Conservation (phyloP, 2,797 vertebrate genomes). For the Lacerta viridis region DNA sequence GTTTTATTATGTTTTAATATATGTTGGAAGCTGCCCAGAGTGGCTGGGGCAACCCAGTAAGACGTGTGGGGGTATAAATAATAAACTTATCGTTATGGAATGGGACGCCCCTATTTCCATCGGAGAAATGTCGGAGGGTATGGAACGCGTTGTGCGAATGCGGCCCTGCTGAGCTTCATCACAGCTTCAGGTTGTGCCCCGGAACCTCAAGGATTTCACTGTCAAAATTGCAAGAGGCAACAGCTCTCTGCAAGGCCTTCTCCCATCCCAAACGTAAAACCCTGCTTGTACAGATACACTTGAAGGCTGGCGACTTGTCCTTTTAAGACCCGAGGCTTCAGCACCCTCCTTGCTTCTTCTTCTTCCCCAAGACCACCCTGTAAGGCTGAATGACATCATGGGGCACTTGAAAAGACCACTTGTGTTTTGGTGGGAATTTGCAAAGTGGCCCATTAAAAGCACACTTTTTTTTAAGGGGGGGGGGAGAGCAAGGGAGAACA, state of each 20-base stretch:
- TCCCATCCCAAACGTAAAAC: not conserved
- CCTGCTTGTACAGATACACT: conserved; percentile 31
- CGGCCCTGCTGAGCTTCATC: not conserved
- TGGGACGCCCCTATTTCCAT: too few species aligned
- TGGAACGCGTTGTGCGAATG: too few species aligned
- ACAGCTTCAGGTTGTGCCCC: not conserved
- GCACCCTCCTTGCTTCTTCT: conserved; percentile 47
- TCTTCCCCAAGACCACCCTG: conserved; percentile 68
- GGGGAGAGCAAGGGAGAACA: conserved; percentile 46
- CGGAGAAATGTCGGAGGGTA: too few species aligned
- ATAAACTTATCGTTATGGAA: too few species aligned
- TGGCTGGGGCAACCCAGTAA: too few species aligned
- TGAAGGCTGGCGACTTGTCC: conserved; percentile 35
- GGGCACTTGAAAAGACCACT: conserved; percentile 74
- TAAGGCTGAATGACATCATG: conserved; percentile 72
- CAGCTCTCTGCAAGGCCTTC: not conserved
- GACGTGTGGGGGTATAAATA: too few species aligned
- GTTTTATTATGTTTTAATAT: too few species aligned
- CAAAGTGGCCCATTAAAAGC: conserved; percentile 77
- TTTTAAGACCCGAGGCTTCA: conserved; percentile 65
- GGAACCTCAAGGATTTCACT: not conserved
- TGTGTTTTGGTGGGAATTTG: conserved; percentile 71
- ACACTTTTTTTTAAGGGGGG: conserved; percentile 65
- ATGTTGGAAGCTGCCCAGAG: too few species aligned
- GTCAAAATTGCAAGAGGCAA: too few species aligned